Percentiles rank a stretch among this genome's conserved stretches.
Conservation (phyloP, 2,113 vertebrate genomes). For the Caretta caretta region DNA sequence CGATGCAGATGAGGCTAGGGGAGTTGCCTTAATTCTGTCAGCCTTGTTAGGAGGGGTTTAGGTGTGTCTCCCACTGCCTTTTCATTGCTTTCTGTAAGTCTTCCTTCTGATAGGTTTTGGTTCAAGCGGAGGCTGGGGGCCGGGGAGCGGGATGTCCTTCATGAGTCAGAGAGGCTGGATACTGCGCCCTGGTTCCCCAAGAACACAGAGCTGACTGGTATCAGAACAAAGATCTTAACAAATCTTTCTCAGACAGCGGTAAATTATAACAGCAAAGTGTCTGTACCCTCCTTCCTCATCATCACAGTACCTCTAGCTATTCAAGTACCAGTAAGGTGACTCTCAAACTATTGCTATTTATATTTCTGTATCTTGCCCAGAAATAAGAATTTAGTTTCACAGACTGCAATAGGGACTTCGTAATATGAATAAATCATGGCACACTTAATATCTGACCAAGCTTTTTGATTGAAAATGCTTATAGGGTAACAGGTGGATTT, state of each 20-base stretch:
- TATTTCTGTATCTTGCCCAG: neutral
- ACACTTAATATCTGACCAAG: neutral
- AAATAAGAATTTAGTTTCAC: neutral
- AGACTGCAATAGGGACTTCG: neutral
- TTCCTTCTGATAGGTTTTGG: no score
- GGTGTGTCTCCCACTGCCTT: no score
- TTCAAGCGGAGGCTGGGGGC: no score
- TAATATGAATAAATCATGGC: neutral
- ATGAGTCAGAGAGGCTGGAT: no score
- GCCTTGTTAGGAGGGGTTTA: no score
- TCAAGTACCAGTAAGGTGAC: neutral
- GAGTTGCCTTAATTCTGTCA: no score
- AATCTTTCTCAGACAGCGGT: neutral
- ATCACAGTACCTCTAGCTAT: neutral
- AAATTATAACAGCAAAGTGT: neutral
- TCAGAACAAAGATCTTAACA: constrained; percentile 2
- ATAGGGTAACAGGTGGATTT: neutral
- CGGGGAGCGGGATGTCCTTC: no score
- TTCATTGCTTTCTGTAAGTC: no score
- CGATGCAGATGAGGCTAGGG: no score
- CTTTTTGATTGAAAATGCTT: neutral
- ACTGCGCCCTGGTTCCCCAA: no score
- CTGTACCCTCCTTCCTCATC: neutral
- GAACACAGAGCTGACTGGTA: neutral
- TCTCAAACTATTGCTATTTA: neutral